Conservation (phyloP, 2,888 invertebrate genomes). For the Pachliopta kotzebuea region DNA sequence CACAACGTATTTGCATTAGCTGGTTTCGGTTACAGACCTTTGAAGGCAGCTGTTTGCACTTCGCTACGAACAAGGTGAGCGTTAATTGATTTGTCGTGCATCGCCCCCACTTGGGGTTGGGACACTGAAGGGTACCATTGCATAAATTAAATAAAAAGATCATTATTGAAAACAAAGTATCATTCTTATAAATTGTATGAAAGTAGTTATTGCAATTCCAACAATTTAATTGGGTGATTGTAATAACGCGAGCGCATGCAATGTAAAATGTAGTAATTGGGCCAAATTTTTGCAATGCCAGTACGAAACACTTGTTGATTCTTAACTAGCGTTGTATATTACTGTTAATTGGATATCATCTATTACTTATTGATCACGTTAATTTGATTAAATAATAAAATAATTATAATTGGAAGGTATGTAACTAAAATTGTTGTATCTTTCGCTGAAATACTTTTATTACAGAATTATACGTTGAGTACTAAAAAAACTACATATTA, state of each 20-base stretch:
- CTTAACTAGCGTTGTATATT: background rate
- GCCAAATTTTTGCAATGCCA: background rate
- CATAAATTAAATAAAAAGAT: background rate
- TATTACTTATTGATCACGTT: no score
- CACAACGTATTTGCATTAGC: slow-evolving; percentile 14
- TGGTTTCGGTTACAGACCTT: slow-evolving; percentile 23
- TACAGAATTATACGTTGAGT: no score
- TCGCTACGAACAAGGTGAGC: slow-evolving; percentile 18
- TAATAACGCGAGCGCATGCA: background rate
- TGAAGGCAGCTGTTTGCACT: slow-evolving; percentile 23
- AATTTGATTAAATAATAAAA: no score
- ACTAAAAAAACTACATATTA: no score
- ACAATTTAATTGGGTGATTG: background rate
- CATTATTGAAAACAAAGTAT: background rate
- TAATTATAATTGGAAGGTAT: no score
- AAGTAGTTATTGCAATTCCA: background rate
- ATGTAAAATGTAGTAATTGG: slow-evolving; percentile 1
- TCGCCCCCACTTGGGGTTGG: slow-evolving; percentile 15
- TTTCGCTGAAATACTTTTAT: no score
- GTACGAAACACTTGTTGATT: background rate
- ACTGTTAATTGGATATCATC: background rate
- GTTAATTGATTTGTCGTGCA: slow-evolving; percentile 30
- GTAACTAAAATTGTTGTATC: no score
- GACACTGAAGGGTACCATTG: background rate
- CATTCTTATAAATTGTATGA: background rate